phyloP scores from a whole-genome alignment of 2,797 vertebrate genomes.

The Esox masquinongy region DNA sequence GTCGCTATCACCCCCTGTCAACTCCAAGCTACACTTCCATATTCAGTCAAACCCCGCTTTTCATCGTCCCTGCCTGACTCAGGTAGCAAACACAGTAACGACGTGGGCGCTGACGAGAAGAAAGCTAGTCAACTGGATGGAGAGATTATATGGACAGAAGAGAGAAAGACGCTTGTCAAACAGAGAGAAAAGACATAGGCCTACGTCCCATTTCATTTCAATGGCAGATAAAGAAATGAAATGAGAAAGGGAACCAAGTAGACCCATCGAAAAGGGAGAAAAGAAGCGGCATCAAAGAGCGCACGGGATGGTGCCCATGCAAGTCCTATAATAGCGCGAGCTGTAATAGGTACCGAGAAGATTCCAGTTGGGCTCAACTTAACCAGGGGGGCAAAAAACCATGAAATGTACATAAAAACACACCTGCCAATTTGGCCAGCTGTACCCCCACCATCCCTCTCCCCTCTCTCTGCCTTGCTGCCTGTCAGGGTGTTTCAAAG shows the following conservation, averaged over 20 bases:
- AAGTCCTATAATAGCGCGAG: constrained; percentile 66
- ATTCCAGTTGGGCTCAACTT: constrained; percentile 60
- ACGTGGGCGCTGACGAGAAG: constrained; percentile 56
- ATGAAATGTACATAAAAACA: constrained; percentile 64
- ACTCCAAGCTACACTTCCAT: constrained; percentile 42
- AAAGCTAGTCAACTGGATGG: constrained; percentile 62
- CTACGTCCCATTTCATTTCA: constrained; percentile 54
- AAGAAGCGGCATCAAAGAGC: constrained; percentile 40
- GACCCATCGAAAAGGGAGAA: constrained; percentile 38
- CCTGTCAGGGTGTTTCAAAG: constrained; percentile 22
- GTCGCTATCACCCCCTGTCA: constrained; percentile 56
- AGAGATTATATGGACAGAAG: constrained; percentile 53
- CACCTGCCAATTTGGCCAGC: constrained; percentile 64
- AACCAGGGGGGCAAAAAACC: constrained; percentile 53
- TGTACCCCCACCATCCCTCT: constrained; percentile 34
- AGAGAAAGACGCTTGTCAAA: constrained; percentile 26
- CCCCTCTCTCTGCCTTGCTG: not conserved
- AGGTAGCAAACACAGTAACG: constrained; percentile 71
- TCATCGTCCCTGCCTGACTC: constrained; percentile 75
- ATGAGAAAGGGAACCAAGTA: constrained; percentile 59
- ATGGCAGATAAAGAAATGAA: constrained; percentile 66
- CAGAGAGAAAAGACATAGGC: constrained; percentile 16
- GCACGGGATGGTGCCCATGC: constrained; percentile 56
- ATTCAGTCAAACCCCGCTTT: constrained; percentile 56
- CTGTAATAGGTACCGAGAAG: constrained; percentile 69